phyloP scores from a whole-genome alignment of 2,113 vertebrate species.

The Tupaia chinensis region DNA sequence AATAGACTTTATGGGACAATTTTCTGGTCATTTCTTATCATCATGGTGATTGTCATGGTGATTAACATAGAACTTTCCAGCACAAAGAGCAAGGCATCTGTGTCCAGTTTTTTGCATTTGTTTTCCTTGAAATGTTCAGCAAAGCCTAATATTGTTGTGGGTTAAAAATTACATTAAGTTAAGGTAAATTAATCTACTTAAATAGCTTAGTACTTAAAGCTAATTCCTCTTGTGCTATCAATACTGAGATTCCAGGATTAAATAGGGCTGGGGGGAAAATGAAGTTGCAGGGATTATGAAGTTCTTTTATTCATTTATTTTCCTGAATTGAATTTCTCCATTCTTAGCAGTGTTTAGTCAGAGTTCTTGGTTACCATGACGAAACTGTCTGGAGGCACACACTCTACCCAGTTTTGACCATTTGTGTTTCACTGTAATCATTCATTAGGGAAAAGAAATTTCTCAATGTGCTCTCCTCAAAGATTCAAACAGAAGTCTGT shows the following conservation, averaged over 20 bases:
- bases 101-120: neutral
- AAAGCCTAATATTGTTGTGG: neutral
- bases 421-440: neutral
- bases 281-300: neutral
- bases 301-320: conserved; percentile 14
- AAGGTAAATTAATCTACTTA: conserved; percentile 52
- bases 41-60: neutral
- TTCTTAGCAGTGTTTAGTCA: neutral
- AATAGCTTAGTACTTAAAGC: conserved; percentile 40
- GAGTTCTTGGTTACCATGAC: neutral
- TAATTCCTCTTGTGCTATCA: neutral
- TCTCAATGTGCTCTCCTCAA: neutral
- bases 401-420: neutral
- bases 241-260: conserved; percentile 30
- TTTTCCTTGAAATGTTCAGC: conserved; percentile 2
- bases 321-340: neutral
- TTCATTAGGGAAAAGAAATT: neutral
- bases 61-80: neutral
- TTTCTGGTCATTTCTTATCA: neutral
- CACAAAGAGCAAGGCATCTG: neutral
- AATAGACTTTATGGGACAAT: neutral
- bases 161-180: conserved; percentile 17
- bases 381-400: neutral
- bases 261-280: neutral
- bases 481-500: neutral